These are phyloP conservation scores for Ariolimax columbianus DNA, from an alignment of 2,888 invertebrate species.

Conservation along the genomic window DNA sequence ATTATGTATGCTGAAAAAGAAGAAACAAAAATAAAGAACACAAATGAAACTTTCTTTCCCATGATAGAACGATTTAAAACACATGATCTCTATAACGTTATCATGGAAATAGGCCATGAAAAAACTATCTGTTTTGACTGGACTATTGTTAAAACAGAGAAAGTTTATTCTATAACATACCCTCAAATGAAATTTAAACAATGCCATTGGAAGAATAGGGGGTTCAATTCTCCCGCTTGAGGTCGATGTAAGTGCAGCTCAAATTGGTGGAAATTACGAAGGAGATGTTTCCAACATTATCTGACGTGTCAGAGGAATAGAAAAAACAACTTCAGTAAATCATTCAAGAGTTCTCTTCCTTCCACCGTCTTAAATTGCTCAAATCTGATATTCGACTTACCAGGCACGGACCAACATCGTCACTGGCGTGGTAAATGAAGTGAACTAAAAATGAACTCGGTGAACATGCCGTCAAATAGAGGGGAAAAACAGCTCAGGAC, in stretches of 20 bases:
- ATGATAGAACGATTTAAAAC: too few relatives aligned
- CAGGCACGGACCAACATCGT: neutral
- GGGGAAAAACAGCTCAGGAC: neutral
- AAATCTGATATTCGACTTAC: neutral
- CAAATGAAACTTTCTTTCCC: too few relatives aligned
- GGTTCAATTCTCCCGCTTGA: neutral
- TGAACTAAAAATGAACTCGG: slow-evolving; percentile 28
- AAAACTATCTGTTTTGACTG: slow-evolving; percentile 5
- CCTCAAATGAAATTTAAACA: slow-evolving; percentile 17
- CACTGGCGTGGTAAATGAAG: slow-evolving; percentile 15
- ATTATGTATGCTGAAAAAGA: too few relatives aligned
- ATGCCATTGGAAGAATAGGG: neutral
- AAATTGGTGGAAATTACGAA: too few relatives aligned
- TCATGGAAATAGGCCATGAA: too few relatives aligned
- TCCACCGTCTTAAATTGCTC: neutral
- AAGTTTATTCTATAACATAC: neutral
- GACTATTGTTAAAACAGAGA: neutral
- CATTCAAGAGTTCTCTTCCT: slow-evolving; percentile 13
- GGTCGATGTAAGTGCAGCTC: neutral
- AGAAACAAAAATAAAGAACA: too few relatives aligned
- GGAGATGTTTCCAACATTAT: neutral
- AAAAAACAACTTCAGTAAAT: slow-evolving; percentile 23
- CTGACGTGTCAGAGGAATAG: neutral
- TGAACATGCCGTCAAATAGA: neutral
- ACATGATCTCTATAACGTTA: too few relatives aligned